Evolutionary conservation across 2,888 invertebrate species (phyloP).

Genomic region (Athetis lepigone): DNA sequence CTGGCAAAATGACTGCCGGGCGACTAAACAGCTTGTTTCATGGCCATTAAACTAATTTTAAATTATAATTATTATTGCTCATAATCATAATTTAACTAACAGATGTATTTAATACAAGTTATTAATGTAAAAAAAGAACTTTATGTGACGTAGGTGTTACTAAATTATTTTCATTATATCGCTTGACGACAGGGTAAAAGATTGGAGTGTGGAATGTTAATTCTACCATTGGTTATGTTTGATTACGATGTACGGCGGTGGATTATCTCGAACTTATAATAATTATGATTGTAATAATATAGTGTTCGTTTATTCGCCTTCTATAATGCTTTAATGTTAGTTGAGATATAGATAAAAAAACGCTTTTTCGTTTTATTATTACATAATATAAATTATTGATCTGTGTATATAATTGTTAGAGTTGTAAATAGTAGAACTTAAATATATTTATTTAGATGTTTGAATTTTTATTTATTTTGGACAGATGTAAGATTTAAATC

Average conservation of each 20-base stretch:
- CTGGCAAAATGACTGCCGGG: background rate
- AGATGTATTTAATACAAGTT: slow-evolving; percentile 63
- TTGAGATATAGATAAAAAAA: slow-evolving; percentile 77
- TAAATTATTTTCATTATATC: slow-evolving; percentile 59
- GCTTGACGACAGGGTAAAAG: slow-evolving; percentile 65
- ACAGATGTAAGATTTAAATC: slow-evolving; percentile 69
- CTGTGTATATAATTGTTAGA: slow-evolving; percentile 89
- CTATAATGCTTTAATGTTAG: slow-evolving; percentile 88
- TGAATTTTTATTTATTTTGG: slow-evolving; percentile 74
- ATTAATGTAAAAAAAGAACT: slow-evolving; percentile 39
- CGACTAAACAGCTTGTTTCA: slow-evolving; percentile 47
- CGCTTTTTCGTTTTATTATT: slow-evolving; percentile 75
- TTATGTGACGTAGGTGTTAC: slow-evolving; percentile 50
- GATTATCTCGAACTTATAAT: slow-evolving; percentile 67
- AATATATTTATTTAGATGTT: slow-evolving; percentile 82
- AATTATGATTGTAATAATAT: slow-evolving; percentile 71
- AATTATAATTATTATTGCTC: slow-evolving; percentile 42
- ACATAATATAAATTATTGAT: slow-evolving; percentile 81
- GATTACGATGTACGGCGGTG: slow-evolving; percentile 27
- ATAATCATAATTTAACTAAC: slow-evolving; percentile 49
- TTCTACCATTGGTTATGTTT: slow-evolving; percentile 42
- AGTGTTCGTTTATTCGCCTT: slow-evolving; percentile 88
- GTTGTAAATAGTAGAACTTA: slow-evolving; percentile 85
- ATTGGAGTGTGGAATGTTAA: slow-evolving; percentile 37
- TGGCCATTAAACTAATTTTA: slow-evolving; percentile 28